Percentiles rank a stretch among this genome's conserved stretches.
Conservation (phyloP, 2,113 vertebrate species). For the Ageneiosus marmoratus region DNA sequence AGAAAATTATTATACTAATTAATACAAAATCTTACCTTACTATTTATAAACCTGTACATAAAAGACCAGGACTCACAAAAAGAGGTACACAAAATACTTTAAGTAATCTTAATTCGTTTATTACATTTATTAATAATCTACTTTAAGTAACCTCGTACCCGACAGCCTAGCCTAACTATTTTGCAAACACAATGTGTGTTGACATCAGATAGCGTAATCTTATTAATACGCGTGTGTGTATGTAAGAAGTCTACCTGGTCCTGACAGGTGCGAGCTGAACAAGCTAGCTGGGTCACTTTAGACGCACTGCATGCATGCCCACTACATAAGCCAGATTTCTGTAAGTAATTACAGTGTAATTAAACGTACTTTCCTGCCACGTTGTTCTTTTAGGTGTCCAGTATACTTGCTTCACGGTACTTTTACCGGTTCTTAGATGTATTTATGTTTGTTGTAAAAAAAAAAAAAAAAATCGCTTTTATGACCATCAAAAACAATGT, state of each 20-base stretch:
- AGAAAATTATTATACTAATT: not conserved
- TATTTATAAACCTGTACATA: not conserved
- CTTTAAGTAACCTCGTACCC: not conserved
- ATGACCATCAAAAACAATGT: slow-evolving; percentile 54
- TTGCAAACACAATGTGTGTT: not conserved
- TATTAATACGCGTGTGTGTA: not conserved
- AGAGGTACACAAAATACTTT: not conserved
- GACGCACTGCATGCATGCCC: not conserved
- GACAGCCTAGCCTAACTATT: not conserved
- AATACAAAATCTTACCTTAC: no score
- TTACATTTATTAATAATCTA: not conserved
- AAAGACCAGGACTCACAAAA: not conserved
- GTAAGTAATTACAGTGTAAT: slow-evolving; percentile 3
- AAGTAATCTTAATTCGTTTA: not conserved
- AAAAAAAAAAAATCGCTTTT: not conserved
- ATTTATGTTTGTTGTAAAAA: slow-evolving; percentile 17
- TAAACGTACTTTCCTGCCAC: not conserved
- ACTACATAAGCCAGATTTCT: not conserved
- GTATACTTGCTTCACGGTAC: not conserved
- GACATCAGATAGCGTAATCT: not conserved
- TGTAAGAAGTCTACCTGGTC: not conserved
- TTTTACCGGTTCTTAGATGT: slow-evolving; percentile 29
- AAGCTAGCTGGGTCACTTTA: not conserved
- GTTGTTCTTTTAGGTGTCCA: not conserved
- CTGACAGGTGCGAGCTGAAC: not conserved